phyloP scores from a whole-genome alignment of 2,888 invertebrate genomes.

The Pyrrhosoma nymphula region DNA sequence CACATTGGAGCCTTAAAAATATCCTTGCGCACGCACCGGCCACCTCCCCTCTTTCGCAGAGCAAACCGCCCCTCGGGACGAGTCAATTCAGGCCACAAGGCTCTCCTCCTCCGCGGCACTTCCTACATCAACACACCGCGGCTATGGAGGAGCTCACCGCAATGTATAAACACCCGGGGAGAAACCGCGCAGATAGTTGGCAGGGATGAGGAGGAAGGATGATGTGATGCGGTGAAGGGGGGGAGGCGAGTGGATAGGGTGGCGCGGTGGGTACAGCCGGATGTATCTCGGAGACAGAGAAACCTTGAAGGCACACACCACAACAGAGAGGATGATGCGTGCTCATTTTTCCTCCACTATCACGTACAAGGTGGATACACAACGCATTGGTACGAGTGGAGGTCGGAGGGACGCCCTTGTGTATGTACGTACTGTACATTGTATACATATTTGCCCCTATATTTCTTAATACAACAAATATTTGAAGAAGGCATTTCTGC shows the following conservation, averaged over 20 bases:
- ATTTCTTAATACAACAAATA: neutral
- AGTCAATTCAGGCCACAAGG: neutral
- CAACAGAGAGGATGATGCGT: too few relatives aligned
- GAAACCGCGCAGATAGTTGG: neutral
- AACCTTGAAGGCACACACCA: too few relatives aligned
- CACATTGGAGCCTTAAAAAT: neutral
- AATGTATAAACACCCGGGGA: neutral
- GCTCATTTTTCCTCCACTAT: too few relatives aligned
- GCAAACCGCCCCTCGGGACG: neutral
- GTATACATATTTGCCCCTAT: neutral
- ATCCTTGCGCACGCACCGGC: neutral
- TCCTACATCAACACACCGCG: constrained; percentile 30
- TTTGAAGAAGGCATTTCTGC: neutral
- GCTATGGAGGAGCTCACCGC: neutral
- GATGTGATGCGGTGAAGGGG: neutral
- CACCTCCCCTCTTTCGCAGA: neutral
- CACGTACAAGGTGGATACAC: too few relatives aligned
- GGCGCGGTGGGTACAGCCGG: neutral
- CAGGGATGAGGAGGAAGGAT: too few relatives aligned
- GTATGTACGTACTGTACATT: neutral
- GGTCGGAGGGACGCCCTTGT: neutral
- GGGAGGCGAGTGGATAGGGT: neutral
- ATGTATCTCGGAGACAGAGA: neutral
- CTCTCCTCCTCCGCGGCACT: neutral
- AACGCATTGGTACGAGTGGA: too few relatives aligned